These are phyloP conservation scores for Rhagophthalmus giganteus DNA, from an alignment of 2,888 invertebrate genomes.

Conservation along the genomic window DNA sequence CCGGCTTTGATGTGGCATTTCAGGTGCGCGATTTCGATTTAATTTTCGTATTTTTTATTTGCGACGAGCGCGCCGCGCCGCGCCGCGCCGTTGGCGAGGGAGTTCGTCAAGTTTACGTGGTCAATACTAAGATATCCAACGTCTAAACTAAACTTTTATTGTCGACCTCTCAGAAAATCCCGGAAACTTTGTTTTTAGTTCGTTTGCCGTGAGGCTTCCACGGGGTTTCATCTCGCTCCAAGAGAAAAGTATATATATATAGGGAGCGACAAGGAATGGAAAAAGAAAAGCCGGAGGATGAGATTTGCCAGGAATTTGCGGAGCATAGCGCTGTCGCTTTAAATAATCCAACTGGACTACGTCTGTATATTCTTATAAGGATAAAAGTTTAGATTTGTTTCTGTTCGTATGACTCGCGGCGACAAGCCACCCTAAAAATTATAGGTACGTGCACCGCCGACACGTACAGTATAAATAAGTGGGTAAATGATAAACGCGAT, in stretches of 20 bases:
- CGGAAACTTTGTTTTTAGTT: conserved; percentile 48
- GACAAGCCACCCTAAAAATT: too few relatives aligned
- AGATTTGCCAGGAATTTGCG: conserved; percentile 48
- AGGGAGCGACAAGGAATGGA: conserved; percentile 43
- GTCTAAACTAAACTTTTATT: conserved; percentile 41
- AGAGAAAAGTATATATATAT: conserved; percentile 49
- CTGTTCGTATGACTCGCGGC: too few relatives aligned
- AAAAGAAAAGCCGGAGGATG: conserved; percentile 44
- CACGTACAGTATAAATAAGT: conserved; percentile 1
- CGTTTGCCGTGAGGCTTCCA: conserved; percentile 44
- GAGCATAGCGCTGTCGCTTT: conserved; percentile 46
- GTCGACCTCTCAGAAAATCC: conserved; percentile 39
- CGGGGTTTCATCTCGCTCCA: conserved; percentile 31
- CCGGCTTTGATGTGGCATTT: conserved; percentile 41
- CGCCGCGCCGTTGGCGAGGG: conserved; percentile 18
- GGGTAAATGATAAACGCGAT: conserved; percentile 1
- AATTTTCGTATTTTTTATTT: conserved; percentile 33
- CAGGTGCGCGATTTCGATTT: conserved; percentile 35
- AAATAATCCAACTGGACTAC: conserved; percentile 45
- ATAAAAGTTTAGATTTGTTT: too few relatives aligned
- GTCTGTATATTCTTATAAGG: conserved; percentile 26
- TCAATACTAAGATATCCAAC: conserved; percentile 37
- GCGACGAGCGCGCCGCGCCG: too few relatives aligned
- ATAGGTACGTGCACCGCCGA: neutral
- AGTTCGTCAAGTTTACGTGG: conserved; percentile 28